Evolutionary conservation across 53 echinoderm and acorn worm genomes (phyloP).

Genomic region (Paelopatides confundens): DNA sequence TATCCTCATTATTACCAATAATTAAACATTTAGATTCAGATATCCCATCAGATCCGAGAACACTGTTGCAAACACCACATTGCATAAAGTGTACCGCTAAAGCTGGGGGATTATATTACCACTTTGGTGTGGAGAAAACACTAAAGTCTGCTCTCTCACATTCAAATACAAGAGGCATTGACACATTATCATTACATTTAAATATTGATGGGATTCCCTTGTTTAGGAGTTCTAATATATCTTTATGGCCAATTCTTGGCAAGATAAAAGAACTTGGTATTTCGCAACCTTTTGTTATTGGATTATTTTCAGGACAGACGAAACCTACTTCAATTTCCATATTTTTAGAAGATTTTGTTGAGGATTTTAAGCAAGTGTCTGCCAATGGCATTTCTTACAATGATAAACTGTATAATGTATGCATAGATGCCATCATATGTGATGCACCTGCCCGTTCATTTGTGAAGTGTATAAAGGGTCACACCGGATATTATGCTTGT

Average conservation of each 20-base stretch:
- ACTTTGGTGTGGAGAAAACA: slow-evolving; percentile 41
- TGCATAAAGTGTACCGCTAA: not conserved
- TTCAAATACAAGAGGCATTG: no score
- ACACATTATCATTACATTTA: slow-evolving; percentile 32
- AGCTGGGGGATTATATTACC: slow-evolving; percentile 63
- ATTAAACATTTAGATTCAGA: slow-evolving; percentile 21
- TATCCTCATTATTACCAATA: slow-evolving; percentile 43
- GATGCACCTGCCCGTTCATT: slow-evolving; percentile 58
- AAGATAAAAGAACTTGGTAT: not conserved
- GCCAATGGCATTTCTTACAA: not conserved
- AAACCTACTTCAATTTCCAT: not conserved
- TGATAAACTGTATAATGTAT: not conserved
- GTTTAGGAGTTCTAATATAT: slow-evolving; percentile 26
- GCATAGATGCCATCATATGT: slow-evolving; percentile 31
- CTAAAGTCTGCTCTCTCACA: not conserved
- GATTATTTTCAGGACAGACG: not conserved
- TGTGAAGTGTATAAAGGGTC: slow-evolving; percentile 50
- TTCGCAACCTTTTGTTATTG: slow-evolving; percentile 1
- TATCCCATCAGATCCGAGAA: slow-evolving; percentile 59
- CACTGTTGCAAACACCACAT: slow-evolving; percentile 41
- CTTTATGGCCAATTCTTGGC: slow-evolving; percentile 69
- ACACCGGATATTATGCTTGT: slow-evolving; percentile 55
- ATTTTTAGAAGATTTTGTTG: not conserved
- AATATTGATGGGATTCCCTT: slow-evolving; percentile 70
- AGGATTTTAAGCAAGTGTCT: slow-evolving; percentile 3